Conservation (phyloP, 2,113 vertebrate genomes). For the Stegastes partitus region DNA sequence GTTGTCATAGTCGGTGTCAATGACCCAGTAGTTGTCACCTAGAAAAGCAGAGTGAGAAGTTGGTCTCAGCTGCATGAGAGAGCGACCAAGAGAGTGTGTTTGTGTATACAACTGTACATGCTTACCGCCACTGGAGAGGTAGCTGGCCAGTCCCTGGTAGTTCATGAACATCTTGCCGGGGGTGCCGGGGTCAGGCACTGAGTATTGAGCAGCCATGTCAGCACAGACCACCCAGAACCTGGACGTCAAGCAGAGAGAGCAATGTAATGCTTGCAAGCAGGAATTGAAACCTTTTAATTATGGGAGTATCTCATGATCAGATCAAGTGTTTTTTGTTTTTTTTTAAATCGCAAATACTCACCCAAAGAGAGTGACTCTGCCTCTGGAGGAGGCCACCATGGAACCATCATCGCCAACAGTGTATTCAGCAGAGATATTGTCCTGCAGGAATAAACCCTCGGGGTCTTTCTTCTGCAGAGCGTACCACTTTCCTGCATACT, state of each 20-base stretch:
- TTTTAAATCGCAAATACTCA: slow-evolving; percentile 65
- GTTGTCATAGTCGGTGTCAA: slow-evolving; percentile 94
- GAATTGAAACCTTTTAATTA: not conserved
- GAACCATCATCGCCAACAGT: slow-evolving; percentile 88
- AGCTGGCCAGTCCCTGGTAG: slow-evolving; percentile 94
- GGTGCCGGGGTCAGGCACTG: slow-evolving; percentile 86
- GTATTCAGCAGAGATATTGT: slow-evolving; percentile 93
- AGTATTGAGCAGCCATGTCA: slow-evolving; percentile 75
- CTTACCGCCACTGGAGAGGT: slow-evolving; percentile 92
- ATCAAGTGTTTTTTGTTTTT: no score
- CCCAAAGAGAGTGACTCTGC: slow-evolving; percentile 92
- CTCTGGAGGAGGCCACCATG: slow-evolving; percentile 90
- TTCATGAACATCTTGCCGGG: slow-evolving; percentile 96
- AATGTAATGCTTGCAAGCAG: not conserved
- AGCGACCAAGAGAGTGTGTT: not conserved
- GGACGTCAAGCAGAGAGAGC: not conserved
- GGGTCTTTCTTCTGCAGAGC: slow-evolving; percentile 92
- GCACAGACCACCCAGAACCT: slow-evolving; percentile 9
- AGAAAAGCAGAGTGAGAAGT: not conserved
- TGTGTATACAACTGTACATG: slow-evolving; percentile 36
- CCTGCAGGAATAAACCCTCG: slow-evolving; percentile 92
- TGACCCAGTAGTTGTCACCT: slow-evolving; percentile 97
- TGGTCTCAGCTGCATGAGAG: no score
- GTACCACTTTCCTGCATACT: slow-evolving; percentile 93
- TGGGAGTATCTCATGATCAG: not conserved